A percentile compares a stretch with the other conserved stretches of the same genome.
phyloP scores from a whole-genome alignment of 2,113 vertebrate species.

The Amphiprion ocellaris region DNA sequence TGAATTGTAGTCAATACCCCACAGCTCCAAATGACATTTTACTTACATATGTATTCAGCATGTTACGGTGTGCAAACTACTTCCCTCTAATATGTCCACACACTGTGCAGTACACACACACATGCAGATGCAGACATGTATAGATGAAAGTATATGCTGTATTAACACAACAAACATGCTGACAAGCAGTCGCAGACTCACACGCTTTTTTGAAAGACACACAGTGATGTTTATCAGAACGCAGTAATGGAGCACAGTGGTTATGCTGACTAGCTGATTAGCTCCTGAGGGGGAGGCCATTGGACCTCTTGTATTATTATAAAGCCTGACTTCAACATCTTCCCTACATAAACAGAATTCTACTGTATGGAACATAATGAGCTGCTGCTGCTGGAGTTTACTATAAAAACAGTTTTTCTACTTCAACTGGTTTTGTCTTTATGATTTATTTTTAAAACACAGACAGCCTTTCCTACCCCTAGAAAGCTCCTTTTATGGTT shows the following conservation, averaged over 20 bases:
- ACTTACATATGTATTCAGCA: slow-evolving; percentile 23
- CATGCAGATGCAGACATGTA: neutral
- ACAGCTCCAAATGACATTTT: slow-evolving; percentile 49
- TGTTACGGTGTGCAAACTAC: slow-evolving; percentile 4
- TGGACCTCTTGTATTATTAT: slow-evolving; percentile 30
- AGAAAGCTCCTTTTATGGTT: neutral
- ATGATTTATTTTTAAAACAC: neutral
- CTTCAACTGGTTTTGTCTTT: no score
- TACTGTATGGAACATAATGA: slow-evolving; percentile 13
- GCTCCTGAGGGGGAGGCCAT: slow-evolving; percentile 51
- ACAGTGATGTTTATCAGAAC: slow-evolving; percentile 39
- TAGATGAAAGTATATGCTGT: neutral
- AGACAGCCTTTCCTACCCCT: neutral
- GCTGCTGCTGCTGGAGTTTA: slow-evolving; percentile 8
- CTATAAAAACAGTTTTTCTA: neutral
- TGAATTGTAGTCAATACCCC: slow-evolving; percentile 52
- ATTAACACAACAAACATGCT: slow-evolving; percentile 32
- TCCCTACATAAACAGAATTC: slow-evolving; percentile 15
- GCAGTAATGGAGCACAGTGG: slow-evolving; percentile 37
- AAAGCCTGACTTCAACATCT: slow-evolving; percentile 21
- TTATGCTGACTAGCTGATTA: slow-evolving; percentile 44
- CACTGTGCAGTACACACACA: neutral
- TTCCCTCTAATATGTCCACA: neutral
- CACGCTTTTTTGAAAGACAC: slow-evolving; percentile 13
- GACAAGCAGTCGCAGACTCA: neutral